Evolutionary conservation across 2,113 vertebrate genomes (phyloP).

Genomic region (Clarias batrachus): DNA sequence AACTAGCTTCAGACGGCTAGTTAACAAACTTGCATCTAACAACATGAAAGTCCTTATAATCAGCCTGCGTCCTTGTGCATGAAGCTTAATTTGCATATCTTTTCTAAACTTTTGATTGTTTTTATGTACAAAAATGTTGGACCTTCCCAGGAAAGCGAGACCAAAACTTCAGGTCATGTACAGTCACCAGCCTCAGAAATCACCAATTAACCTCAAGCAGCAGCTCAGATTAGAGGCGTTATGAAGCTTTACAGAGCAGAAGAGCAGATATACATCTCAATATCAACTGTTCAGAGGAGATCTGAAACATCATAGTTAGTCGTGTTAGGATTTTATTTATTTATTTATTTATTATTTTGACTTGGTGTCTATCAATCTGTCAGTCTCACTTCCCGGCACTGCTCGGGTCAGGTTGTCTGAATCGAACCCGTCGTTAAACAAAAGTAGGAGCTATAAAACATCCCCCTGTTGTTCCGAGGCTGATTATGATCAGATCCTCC

Average conservation of each 20-base stretch:
- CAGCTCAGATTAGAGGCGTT: too few relatives aligned
- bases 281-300: too few relatives aligned
- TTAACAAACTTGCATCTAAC: background rate
- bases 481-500: slow-evolving; percentile 45
- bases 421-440: background rate
- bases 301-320: background rate
- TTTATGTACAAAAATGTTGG: too few relatives aligned
- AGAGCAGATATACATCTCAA: too few relatives aligned
- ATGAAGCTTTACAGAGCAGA: too few relatives aligned
- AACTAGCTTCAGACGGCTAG: background rate
- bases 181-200: too few relatives aligned
- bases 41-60: background rate
- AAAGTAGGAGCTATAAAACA: slow-evolving; percentile 19
- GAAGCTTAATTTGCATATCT: background rate
- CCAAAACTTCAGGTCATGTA: too few relatives aligned
- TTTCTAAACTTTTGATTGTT: too few relatives aligned
- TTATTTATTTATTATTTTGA: background rate
- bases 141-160: too few relatives aligned
- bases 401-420: background rate
- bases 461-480: slow-evolving; percentile 23
- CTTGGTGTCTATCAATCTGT: slow-evolving; percentile 5
- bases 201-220: too few relatives aligned
- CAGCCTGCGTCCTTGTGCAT: background rate
- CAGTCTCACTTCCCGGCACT: background rate
- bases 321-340: background rate